phyloP scores from a whole-genome alignment of 2,113 vertebrate genomes.

The Lophotis ruficrista region DNA sequence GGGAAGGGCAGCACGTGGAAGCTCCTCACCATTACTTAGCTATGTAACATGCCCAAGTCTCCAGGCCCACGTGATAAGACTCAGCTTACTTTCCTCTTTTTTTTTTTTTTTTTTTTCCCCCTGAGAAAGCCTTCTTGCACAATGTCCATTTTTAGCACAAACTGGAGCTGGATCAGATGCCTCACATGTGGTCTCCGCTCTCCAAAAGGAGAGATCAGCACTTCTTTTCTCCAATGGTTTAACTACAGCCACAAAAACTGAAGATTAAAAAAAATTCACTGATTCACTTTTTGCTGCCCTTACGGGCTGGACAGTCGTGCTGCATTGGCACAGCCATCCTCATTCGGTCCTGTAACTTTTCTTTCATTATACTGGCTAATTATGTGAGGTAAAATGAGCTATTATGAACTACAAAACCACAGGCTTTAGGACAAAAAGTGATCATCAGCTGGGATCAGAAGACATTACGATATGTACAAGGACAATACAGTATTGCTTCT shows the following conservation, averaged over 20 bases:
- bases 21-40: neutral
- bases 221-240: conserved; percentile 23
- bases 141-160: conserved; percentile 62
- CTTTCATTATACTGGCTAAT: neutral
- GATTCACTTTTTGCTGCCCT: neutral
- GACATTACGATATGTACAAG: neutral
- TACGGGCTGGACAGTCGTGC: neutral
- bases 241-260: conserved; percentile 23
- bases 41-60: neutral
- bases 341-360: neutral
- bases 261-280: neutral
- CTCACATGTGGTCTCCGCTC: conserved; percentile 49
- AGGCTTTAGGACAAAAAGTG: conserved; percentile 13
- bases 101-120: neutral
- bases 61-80: neutral
- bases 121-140: conserved; percentile 49
- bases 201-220: conserved; percentile 56
- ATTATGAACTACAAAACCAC: conserved; percentile 4
- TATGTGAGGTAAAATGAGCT: neutral
- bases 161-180: conserved; percentile 57
- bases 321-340: neutral
- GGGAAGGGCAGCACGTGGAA: neutral
- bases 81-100: neutral
- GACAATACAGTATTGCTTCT: neutral
- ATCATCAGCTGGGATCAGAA: conserved; percentile 24